Percentiles rank a stretch among this genome's conserved stretches.
These are phyloP conservation scores for Pseudopodoces humilis DNA, from an alignment of 2,113 vertebrate genomes.

Conservation along the genomic window DNA sequence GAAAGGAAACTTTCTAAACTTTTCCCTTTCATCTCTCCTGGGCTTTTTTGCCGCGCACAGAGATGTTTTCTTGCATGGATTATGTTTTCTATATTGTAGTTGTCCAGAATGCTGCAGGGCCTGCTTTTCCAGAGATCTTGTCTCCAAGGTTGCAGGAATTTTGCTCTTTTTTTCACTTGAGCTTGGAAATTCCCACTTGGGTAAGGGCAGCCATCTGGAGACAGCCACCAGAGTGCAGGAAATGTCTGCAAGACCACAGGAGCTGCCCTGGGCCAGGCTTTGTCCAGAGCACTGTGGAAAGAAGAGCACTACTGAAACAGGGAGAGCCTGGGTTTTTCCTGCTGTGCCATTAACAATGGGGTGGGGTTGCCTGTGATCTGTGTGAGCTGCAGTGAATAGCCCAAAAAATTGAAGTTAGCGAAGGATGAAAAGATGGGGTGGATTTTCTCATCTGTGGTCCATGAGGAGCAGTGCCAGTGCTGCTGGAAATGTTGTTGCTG, in stretches of 20 bases:
- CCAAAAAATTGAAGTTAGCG: neutral
- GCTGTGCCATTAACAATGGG: neutral
- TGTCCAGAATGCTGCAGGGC: neutral
- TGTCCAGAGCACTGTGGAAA: neutral
- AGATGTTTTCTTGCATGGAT: neutral
- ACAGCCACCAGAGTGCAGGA: rapidly evolving
- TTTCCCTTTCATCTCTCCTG: neutral
- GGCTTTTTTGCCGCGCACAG: rapidly evolving
- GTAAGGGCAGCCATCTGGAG: neutral
- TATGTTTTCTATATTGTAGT: neutral
- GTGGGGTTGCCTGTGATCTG: neutral
- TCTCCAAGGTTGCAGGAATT: neutral
- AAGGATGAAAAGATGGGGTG: neutral
- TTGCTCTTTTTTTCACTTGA: neutral
- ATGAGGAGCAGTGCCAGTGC: neutral
- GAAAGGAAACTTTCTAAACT: neutral
- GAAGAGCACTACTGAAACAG: neutral
- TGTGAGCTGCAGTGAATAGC: neutral
- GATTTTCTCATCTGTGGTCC: neutral
- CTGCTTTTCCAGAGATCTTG: neutral
- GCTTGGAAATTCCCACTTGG: neutral
- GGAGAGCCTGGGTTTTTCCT: neutral
- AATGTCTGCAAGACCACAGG: neutral
- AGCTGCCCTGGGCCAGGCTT: neutral
- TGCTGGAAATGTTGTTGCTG: neutral